These are phyloP conservation scores for Lasioglossum figueresi DNA, from an alignment of 2,888 invertebrate genomes.

Conservation along the genomic window DNA sequence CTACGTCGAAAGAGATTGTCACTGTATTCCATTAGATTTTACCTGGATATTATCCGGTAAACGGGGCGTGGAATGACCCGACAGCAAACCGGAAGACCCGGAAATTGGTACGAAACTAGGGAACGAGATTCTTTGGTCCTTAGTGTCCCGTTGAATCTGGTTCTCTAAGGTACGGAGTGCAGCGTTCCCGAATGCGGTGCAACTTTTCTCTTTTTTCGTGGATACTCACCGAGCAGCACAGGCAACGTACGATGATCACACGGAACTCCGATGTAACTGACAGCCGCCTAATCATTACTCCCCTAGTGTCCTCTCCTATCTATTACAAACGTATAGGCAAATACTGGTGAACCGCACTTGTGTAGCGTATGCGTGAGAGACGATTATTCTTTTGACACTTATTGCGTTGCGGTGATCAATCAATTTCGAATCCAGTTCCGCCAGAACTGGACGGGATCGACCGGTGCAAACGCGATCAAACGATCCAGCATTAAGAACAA, in stretches of 20 bases:
- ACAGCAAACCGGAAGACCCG: background rate
- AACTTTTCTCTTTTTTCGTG: background rate
- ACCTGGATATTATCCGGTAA: background rate
- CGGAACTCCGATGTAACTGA: constrained; percentile 82
- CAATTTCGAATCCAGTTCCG: constrained; percentile 40
- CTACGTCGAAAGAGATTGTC: too few species aligned
- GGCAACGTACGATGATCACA: constrained; percentile 78
- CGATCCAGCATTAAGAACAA: background rate
- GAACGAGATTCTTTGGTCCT: background rate
- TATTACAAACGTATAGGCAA: constrained; percentile 80
- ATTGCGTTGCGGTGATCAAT: constrained; percentile 47
- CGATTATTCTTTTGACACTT: constrained; percentile 60
- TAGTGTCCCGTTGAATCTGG: background rate
- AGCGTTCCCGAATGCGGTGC: background rate
- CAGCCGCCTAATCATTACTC: constrained; percentile 81
- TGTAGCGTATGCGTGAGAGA: constrained; percentile 33
- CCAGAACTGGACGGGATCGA: constrained; percentile 8
- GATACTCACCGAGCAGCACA: constrained; percentile 74
- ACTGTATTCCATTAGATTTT: background rate
- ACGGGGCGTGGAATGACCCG: background rate
- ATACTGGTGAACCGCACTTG: constrained; percentile 50
- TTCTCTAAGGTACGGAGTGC: background rate
- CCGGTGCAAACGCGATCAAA: background rate
- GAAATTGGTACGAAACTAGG: background rate
- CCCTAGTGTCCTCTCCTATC: constrained; percentile 83